A percentile compares a stretch with the other conserved stretches of the same genome.
Evolutionary conservation across 1,140 invertebrate genomes (phyloP).

Genomic region (Temnothorax curvispinosus): DNA sequence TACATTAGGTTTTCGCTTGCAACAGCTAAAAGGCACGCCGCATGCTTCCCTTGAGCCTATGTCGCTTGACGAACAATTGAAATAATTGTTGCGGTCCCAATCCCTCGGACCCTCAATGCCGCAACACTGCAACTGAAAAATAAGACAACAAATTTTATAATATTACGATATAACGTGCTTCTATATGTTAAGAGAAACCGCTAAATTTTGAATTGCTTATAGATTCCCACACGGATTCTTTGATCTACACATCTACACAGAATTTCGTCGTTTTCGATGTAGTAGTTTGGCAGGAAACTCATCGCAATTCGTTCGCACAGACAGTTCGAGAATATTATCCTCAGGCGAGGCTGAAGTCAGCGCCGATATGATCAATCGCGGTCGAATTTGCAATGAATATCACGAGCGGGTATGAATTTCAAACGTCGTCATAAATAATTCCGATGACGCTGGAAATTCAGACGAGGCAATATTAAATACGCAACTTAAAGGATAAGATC

Average conservation of each 20-base stretch:
- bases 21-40: constrained; percentile 99
- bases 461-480: constrained; percentile 53
- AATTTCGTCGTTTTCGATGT: not conserved
- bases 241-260: not conserved
- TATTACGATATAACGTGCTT: not conserved
- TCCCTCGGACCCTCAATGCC: constrained; percentile 97
- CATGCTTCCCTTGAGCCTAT: constrained; percentile 98
- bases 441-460: constrained; percentile 11
- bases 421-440: constrained; percentile 62
- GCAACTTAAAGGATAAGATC: constrained; percentile 34
- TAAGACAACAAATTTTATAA: constrained; percentile 40
- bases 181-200: not conserved
- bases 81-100: constrained; percentile 99
- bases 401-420: constrained; percentile 59
- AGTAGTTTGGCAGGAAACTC: not conserved
- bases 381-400: constrained; percentile 37
- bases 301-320: not conserved
- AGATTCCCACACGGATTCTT: not conserved
- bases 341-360: not conserved
- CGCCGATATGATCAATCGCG: constrained; percentile 50
- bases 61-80: constrained; percentile 96
- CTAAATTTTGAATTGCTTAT: not conserved
- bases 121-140: constrained; percentile 94
- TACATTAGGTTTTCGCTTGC: constrained; percentile 93
- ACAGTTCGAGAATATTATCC: constrained; percentile 12